Base-by-base conservation (phyloP, 1,140 invertebrate genomes). In the Colletes gigas region DNA sequence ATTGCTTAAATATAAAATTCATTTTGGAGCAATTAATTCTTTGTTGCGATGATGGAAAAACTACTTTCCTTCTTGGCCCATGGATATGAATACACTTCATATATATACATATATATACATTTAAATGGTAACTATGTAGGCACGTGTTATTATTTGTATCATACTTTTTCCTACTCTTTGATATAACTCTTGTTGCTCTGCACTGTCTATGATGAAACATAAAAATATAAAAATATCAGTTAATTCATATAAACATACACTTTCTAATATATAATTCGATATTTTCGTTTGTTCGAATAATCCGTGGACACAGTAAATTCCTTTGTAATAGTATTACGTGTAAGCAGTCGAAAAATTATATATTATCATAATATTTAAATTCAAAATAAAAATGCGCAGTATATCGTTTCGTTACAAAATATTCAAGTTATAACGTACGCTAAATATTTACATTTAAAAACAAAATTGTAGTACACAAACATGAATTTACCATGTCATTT, bases 91-190 rank as follows among this genome's bases (percentile, higher is more conserved):
- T 78, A 79, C 70, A 78, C 68, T 81, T 54, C 47, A 59, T 80
- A 71, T 68, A 75, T 63, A 59, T 41, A 78, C 81, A 63, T 82
- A 81, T 60, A 83, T 59, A 74, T 41, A 69, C 65, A 75, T 41
- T 55, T 77, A 60, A 88, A 71, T 89, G 88, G 87, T 89, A 89
- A 89, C 88, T 89, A 87, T 81, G 76, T 88, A 89, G 88, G 83
- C 88, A 89, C 87, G 77, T 83, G 63, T 88, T 62, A 74, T 75
- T 75, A 59, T 55, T 41, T 54, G 21, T 74, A 73, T 78, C n/a
- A 66, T 70, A 54, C 30, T 7, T 70, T 41, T 60, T 0, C 21
- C 14, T 50, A 6, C 15, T 63, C 19, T 83, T 79, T 21, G 17
- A 85, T 69, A 76, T 67, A 77, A 66, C 50, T 77, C 44, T 63